Conservation (phyloP, 1,140 invertebrate species). For the Drosophila busckii region DNA sequence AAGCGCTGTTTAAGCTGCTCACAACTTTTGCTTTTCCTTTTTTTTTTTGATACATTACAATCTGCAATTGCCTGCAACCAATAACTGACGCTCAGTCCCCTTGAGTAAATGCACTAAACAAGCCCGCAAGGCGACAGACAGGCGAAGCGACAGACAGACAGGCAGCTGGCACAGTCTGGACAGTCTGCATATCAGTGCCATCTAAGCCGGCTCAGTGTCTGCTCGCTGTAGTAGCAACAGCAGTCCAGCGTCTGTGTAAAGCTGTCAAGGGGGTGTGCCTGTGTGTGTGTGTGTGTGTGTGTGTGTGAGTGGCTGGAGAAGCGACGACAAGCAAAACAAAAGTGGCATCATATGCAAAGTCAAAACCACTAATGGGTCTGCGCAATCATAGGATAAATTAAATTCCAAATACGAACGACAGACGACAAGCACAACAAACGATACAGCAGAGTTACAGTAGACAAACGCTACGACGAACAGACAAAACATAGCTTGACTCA, state of each 20-base stretch:
- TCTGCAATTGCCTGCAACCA: constrained; percentile 33
- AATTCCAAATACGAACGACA: constrained; percentile 68
- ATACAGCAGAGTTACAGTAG: too few relatives aligned
- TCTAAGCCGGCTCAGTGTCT: constrained; percentile 67
- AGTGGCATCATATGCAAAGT: constrained; percentile 77
- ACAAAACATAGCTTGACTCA: background rate
- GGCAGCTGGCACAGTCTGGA: too few relatives aligned
- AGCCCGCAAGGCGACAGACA: constrained; percentile 1
- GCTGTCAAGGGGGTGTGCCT: constrained; percentile 16
- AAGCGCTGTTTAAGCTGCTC: constrained; percentile 5
- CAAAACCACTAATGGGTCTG: constrained; percentile 77
- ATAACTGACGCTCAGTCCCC: constrained; percentile 37
- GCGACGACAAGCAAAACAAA: constrained; percentile 61
- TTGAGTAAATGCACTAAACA: constrained; percentile 21
- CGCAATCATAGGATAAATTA: constrained; percentile 77
- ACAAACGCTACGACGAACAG: constrained; percentile 34
- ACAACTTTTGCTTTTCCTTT: constrained; percentile 12
- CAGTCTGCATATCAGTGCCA: constrained; percentile 51
- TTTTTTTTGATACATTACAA: constrained; percentile 17
- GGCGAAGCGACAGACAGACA: constrained; percentile 1
- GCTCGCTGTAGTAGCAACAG: constrained; percentile 20
- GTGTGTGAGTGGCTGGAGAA: background rate
- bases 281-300: background rate
- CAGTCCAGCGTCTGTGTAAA: constrained; percentile 53
- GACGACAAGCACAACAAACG: constrained; percentile 38